Evolutionary conservation across 2,888 invertebrate genomes (phyloP).

Genomic region (Euplagia quadripunctaria): DNA sequence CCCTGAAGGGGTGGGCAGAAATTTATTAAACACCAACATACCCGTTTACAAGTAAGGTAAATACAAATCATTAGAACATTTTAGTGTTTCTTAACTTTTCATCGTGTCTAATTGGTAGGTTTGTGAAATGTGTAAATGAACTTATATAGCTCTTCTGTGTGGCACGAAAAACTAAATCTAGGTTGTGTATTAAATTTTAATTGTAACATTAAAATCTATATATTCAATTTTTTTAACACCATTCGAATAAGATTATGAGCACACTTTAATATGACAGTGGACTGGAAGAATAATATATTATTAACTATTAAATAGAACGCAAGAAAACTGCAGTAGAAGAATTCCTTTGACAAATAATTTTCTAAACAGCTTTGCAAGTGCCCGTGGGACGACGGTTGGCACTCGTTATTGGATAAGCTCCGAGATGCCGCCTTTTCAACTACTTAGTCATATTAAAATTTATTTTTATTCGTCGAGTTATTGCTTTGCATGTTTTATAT

Average conservation of each 20-base stretch:
- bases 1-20: too few relatives aligned
- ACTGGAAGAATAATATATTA: not conserved
- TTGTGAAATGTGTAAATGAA: too few relatives aligned
- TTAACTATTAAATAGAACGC: not conserved
- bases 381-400: not conserved
- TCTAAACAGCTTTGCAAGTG: conserved; percentile 11
- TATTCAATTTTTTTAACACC: too few relatives aligned
- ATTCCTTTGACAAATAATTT: conserved; percentile 12
- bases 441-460: conserved; percentile 12
- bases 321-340: conserved; percentile 5
- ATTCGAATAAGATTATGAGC: not conserved
- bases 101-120: too few relatives aligned
- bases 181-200: too few relatives aligned
- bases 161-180: too few relatives aligned
- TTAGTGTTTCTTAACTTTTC: too few relatives aligned
- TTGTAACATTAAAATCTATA: not conserved
- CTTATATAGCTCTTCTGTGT: too few relatives aligned
- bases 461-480: not conserved
- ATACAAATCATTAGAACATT: too few relatives aligned
- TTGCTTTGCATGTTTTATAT: not conserved
- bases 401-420: conserved; percentile 19
- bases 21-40: too few relatives aligned
- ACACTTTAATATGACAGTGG: not conserved
- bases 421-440: not conserved
- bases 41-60: too few relatives aligned